A percentile compares a stretch with the other conserved stretches of the same genome.
Evolutionary conservation across 2,797 vertebrate species (phyloP).

Genomic region (Chromis chromis): DNA sequence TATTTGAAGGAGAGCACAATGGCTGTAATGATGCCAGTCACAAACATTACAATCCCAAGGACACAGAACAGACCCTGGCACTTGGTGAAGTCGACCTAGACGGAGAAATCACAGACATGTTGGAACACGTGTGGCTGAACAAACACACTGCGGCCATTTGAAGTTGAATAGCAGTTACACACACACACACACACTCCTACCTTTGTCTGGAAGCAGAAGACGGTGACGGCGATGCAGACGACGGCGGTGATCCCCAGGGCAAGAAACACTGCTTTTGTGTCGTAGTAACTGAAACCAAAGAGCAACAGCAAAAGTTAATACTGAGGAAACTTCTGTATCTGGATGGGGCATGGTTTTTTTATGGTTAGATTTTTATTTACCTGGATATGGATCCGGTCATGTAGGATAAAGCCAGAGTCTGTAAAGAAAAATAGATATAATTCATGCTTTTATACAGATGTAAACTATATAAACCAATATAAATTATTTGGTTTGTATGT

Average conservation of each 20-base stretch:
- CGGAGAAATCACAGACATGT: slow-evolving; percentile 11
- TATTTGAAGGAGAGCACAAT: slow-evolving; percentile 96
- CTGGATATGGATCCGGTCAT: slow-evolving; percentile 94
- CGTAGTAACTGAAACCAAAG: slow-evolving; percentile 82
- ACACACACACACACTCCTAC: slow-evolving; percentile 65
- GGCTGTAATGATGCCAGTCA: slow-evolving; percentile 90
- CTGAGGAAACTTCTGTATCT: neutral
- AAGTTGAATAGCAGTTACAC: slow-evolving; percentile 27
- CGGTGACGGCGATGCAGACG: slow-evolving; percentile 92
- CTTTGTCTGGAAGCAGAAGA: slow-evolving; percentile 99
- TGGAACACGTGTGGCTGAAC: fast-evolving
- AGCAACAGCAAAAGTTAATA: neutral
- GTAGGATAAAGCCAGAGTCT: slow-evolving; percentile 95
- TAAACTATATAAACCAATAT: no score
- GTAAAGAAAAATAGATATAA: neutral
- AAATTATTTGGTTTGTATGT: no score
- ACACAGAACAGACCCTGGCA: slow-evolving; percentile 94
- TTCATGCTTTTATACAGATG: no score
- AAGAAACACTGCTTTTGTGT: slow-evolving; percentile 90
- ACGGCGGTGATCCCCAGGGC: slow-evolving; percentile 92
- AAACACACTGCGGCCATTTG: slow-evolving; percentile 69
- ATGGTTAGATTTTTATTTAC: slow-evolving; percentile 71
- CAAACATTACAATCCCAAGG: slow-evolving; percentile 92
- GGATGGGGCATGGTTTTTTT: neutral
- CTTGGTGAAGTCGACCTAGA: slow-evolving; percentile 96